A percentile compares a stretch with the other conserved stretches of the same genome.
phyloP scores from a whole-genome alignment of 2,888 invertebrate species.

The Mechanitis messenoides region DNA sequence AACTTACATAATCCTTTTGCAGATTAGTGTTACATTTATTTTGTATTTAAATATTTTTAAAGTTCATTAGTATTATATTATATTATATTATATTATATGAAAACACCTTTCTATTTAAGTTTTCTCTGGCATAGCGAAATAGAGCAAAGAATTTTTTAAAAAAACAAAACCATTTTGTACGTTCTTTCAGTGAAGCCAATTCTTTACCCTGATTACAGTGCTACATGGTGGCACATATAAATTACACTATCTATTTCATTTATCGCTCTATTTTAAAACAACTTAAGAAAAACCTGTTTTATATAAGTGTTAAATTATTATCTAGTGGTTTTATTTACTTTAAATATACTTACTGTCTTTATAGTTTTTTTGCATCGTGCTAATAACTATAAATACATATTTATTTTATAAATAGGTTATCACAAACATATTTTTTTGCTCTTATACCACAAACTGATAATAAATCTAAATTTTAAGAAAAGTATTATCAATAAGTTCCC shows the following conservation, averaged over 20 bases:
- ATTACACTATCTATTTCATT: constrained; percentile 6
- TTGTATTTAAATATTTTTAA: not conserved
- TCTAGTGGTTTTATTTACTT: no score
- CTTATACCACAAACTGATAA: no score
- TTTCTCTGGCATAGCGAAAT: not conserved
- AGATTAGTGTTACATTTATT: no score
- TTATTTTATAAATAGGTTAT: no score
- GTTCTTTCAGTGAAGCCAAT: constrained; percentile 5
- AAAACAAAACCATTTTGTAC: not conserved
- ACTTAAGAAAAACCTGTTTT: constrained; percentile 5
- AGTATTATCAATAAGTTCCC: no score
- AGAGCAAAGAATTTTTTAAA: not conserved
- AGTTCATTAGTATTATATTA: not conserved
- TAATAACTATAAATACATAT: no score
- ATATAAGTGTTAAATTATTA: no score
- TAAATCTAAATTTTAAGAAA: no score
- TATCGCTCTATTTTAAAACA: constrained; percentile 1
- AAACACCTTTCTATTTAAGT: not conserved
- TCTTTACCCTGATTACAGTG: constrained; percentile 8
- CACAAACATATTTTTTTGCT: no score
- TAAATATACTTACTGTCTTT: no score
- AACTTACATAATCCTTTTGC: no score
- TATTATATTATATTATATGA: not conserved
- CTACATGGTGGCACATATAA: constrained; percentile 9
- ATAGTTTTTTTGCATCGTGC: no score